phyloP scores from a whole-genome alignment of 2,797 vertebrate genomes.

The Scarus forsteni region DNA sequence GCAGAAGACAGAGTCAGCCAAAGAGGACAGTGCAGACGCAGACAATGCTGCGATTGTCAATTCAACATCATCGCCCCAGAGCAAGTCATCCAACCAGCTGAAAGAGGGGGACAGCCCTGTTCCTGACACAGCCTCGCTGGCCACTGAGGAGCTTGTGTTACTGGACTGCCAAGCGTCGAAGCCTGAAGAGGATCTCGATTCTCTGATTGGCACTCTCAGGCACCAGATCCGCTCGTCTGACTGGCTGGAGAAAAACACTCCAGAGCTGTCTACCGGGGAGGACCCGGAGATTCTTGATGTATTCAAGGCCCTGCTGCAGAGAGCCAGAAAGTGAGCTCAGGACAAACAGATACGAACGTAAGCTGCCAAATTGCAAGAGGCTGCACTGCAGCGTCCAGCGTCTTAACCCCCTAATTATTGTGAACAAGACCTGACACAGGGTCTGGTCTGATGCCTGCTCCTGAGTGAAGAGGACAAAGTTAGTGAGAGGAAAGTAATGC shows the following conservation, averaged over 20 bases:
- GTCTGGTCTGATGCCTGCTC: constrained; percentile 34
- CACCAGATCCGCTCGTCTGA: constrained; percentile 90
- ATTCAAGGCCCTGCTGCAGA: constrained; percentile 84
- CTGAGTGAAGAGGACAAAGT: constrained; percentile 8
- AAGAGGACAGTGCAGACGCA: constrained; percentile 46
- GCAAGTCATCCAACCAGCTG: constrained; percentile 65
- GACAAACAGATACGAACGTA: constrained; percentile 23
- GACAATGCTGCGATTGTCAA: constrained; percentile 66
- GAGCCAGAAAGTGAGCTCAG: constrained; percentile 79
- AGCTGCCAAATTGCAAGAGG: constrained; percentile 52
- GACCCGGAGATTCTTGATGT: constrained; percentile 85
- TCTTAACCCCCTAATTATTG: constrained; percentile 15
- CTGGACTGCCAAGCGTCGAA: constrained; percentile 78
- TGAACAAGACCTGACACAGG: constrained; percentile 36
- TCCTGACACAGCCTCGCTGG: constrained; percentile 58
- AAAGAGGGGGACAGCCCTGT: constrained; percentile 61
- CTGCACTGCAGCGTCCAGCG: constrained; percentile 21
- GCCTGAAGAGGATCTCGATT: constrained; percentile 74
- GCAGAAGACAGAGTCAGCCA: constrained; percentile 44
- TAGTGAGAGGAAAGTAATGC: neutral
- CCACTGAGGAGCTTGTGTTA: constrained; percentile 72
- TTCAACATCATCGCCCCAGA: constrained; percentile 62
- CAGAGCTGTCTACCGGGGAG: constrained; percentile 83
- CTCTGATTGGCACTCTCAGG: constrained; percentile 89
- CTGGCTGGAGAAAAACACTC: constrained; percentile 90